phyloP scores from a whole-genome alignment of 1,140 invertebrate species.

The Copidosoma floridanum region DNA sequence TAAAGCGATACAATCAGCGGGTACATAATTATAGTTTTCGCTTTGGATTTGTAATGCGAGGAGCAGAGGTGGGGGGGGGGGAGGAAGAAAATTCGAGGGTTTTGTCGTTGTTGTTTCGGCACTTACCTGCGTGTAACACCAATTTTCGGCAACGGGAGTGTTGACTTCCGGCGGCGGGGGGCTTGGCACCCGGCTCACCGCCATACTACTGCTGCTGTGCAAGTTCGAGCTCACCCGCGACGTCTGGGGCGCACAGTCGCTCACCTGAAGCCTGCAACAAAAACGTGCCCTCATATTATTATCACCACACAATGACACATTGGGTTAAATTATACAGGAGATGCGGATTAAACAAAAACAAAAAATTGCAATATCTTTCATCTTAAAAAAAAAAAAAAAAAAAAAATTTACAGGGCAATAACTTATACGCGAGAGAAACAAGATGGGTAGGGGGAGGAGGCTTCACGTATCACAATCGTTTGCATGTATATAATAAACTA shows the following conservation, averaged over 20 bases:
- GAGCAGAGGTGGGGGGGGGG: neutral
- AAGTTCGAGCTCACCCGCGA: conserved; percentile 78
- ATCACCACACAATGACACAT: no score
- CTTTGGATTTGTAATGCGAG: no score
- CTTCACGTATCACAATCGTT: no score
- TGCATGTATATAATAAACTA: no score
- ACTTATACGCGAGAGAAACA: neutral
- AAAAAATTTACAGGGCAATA: no score
- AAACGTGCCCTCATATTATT: no score
- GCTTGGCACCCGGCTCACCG: conserved; percentile 86
- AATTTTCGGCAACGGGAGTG: conserved; percentile 92
- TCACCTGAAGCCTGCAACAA: conserved; percentile 76
- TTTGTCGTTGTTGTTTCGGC: no score
- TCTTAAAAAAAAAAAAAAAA: no score
- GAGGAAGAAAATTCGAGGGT: neutral
- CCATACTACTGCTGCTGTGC: conserved; percentile 77
- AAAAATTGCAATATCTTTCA: conserved; percentile 16
- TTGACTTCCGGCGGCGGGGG: conserved; percentile 86
- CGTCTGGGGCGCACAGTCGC: conserved; percentile 81
- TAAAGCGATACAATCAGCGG: no score
- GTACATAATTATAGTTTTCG: no score
- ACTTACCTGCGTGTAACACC: conserved; percentile 93
- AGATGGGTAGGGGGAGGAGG: neutral
- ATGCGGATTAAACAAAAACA: no score
- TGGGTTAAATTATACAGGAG: no score